Evolutionary conservation across 2,888 invertebrate species (phyloP).

Genomic region (Drosophila aldrichi): DNA sequence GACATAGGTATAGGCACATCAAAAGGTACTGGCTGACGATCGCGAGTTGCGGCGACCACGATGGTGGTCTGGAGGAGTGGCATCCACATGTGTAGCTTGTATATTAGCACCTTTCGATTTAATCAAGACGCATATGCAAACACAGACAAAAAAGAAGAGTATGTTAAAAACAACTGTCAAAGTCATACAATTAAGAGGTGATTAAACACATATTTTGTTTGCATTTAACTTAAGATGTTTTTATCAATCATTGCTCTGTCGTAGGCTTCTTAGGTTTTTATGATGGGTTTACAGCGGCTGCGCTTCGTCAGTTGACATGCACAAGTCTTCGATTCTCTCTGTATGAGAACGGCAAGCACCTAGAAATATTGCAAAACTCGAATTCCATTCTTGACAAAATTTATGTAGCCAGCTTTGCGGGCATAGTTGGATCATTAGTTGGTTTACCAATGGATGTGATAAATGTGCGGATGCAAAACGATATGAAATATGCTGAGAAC

Average conservation of each 20-base stretch:
- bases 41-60: constrained; percentile 39
- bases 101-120: constrained; percentile 55
- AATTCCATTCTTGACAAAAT: constrained; percentile 33
- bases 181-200: constrained; percentile 20
- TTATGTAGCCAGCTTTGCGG: constrained; percentile 41
- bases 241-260: not conserved
- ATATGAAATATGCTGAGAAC: constrained; percentile 36
- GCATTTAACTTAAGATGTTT: not conserved
- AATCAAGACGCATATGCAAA: constrained; percentile 62
- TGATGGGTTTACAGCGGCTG: constrained; percentile 58
- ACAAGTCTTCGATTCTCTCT: constrained; percentile 53
- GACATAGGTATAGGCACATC: constrained; percentile 4
- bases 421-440: constrained; percentile 27
- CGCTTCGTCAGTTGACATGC: constrained; percentile 40
- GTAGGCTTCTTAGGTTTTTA: constrained; percentile 40
- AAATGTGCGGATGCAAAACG: constrained; percentile 60
- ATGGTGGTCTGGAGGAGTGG: constrained; percentile 65
- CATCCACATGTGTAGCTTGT: constrained; percentile 48
- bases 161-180: constrained; percentile 29
- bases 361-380: constrained; percentile 7
- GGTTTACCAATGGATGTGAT: constrained; percentile 55
- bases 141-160: constrained; percentile 23
- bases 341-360: constrained; percentile 22
- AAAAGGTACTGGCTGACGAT: constrained; percentile 41
- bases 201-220: not conserved